These are phyloP conservation scores for Rhynchopsitta pachyrhyncha DNA, from an alignment of 2,113 vertebrate genomes.

Conservation along the genomic window DNA sequence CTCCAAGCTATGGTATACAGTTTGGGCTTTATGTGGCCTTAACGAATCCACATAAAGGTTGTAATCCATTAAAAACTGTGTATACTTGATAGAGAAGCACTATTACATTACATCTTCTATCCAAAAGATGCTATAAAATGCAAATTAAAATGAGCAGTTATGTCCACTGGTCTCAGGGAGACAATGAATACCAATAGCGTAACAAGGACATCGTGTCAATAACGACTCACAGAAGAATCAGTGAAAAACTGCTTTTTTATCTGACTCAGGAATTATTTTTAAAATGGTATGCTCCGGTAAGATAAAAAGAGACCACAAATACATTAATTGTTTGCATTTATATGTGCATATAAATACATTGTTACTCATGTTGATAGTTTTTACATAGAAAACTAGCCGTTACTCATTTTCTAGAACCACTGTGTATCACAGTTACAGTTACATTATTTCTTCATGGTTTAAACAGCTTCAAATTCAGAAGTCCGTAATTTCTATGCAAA, in stretches of 20 bases:
- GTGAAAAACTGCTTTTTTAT: not conserved
- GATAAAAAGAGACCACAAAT: not conserved
- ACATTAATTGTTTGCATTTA: not conserved
- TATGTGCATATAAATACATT: not conserved
- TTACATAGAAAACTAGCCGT: not conserved
- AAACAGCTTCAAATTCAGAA: not conserved
- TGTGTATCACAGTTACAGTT: not conserved
- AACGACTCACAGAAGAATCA: not conserved
- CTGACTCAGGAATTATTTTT: not conserved
- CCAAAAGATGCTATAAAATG: not conserved
- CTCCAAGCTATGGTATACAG: not conserved
- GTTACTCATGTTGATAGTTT: not conserved
- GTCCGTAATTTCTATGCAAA: not conserved
- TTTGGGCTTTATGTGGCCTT: not conserved
- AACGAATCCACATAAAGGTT: not conserved
- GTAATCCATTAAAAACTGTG: not conserved
- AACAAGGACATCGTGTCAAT: not conserved
- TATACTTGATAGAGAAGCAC: not conserved
- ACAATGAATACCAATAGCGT: not conserved
- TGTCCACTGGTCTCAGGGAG: not conserved
- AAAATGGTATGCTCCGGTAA: not conserved
- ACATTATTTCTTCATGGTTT: not conserved
- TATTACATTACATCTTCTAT: not conserved
- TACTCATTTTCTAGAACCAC: not conserved
- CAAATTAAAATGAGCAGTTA: not conserved